These are phyloP conservation scores for Ceratothoa steindachneri DNA, from an alignment of 2,888 invertebrate species.

Conservation along the genomic window DNA sequence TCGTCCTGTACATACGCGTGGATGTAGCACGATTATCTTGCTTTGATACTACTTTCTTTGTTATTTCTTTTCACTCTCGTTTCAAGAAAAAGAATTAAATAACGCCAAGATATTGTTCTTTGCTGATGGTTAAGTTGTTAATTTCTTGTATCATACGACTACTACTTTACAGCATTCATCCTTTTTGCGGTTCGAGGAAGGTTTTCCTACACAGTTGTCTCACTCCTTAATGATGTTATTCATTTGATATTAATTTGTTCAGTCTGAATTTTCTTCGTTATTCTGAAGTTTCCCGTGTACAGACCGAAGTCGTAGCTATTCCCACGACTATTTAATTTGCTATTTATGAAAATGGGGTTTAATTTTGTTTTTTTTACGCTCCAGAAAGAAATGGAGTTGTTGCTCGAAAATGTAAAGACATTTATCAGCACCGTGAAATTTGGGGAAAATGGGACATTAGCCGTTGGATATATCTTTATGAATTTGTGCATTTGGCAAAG, in stretches of 20 bases:
- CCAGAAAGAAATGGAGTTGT: neutral
- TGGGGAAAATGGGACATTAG: neutral
- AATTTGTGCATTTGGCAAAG: neutral
- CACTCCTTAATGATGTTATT: neutral
- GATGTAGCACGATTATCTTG: neutral
- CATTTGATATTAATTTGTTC: slow-evolving; percentile 2
- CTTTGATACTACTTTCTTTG: neutral
- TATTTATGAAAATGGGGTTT: neutral
- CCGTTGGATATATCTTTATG: neutral
- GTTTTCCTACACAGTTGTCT: neutral
- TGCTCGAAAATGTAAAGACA: neutral
- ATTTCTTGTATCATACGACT: neutral
- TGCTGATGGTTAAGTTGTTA: neutral
- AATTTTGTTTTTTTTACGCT: neutral
- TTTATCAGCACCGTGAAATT: neutral
- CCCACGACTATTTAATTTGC: neutral
- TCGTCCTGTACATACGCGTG: neutral
- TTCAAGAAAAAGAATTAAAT: neutral
- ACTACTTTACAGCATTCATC: neutral
- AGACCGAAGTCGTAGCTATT: neutral
- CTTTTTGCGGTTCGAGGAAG: neutral
- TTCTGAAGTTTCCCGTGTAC: neutral
- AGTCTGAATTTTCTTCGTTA: neutral
- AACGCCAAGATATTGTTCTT: slow-evolving; percentile 4
- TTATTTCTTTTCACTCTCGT: neutral